phyloP scores from a whole-genome alignment of 1,140 invertebrate species.

The Carcinoscorpius rotundicauda region DNA sequence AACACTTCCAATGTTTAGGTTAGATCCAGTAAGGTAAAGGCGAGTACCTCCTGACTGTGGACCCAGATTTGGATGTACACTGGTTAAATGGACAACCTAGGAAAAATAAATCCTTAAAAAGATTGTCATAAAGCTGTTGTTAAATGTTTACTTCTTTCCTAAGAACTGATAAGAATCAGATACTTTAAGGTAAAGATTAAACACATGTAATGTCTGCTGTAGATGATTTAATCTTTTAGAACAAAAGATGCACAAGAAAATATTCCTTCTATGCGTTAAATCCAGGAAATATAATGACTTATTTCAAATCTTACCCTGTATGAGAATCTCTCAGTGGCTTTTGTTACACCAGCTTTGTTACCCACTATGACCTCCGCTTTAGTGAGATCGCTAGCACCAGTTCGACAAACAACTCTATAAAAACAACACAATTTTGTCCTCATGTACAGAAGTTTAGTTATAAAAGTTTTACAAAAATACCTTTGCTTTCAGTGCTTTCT shows the following conservation, averaged over 20 bases:
- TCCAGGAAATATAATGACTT: no score
- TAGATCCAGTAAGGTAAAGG: constrained; percentile 74
- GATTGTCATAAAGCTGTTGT: no score
- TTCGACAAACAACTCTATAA: constrained; percentile 65
- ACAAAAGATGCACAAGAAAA: no score
- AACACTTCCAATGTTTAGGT: constrained; percentile 85
- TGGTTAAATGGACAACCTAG: constrained; percentile 58
- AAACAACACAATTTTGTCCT: not conserved
- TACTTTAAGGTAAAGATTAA: no score
- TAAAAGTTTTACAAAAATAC: no score
- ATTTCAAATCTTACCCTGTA: constrained; percentile 48
- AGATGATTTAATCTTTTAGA: no score
- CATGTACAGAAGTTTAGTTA: no score
- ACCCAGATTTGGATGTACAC: constrained; percentile 70
- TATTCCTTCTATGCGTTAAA: no score
- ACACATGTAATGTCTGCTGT: no score
- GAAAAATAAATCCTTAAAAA: constrained; percentile 13
- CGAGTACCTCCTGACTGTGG: constrained; percentile 88
- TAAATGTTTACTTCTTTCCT: no score
- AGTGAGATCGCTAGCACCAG: constrained; percentile 59
- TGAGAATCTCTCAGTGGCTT: constrained; percentile 74
- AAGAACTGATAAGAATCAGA: no score
- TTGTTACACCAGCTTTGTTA: constrained; percentile 74
- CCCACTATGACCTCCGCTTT: constrained; percentile 75
- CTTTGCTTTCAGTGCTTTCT: no score